These are phyloP conservation scores for Aptenodytes patagonicus DNA, from an alignment of 2,113 vertebrate species.

Conservation along the genomic window DNA sequence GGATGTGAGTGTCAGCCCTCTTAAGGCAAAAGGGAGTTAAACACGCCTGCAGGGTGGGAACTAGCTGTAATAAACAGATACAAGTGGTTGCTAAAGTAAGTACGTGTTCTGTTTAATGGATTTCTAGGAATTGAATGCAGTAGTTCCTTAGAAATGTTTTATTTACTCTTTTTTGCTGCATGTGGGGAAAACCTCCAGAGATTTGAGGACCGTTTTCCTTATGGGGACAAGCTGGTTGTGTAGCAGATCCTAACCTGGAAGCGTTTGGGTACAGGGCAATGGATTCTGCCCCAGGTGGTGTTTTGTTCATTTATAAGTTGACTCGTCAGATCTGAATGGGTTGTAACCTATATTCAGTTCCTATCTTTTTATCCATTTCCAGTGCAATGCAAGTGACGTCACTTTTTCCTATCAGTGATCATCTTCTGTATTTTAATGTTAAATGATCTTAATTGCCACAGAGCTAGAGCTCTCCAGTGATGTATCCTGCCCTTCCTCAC, in stretches of 20 bases:
- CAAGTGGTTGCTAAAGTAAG: neutral
- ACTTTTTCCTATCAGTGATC: neutral
- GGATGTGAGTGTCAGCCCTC: neutral
- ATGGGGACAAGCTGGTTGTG: neutral
- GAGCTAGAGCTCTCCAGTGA: accelerated
- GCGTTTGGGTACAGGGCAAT: neutral
- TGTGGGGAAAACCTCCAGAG: neutral
- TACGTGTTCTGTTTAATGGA: neutral
- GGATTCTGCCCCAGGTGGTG: neutral
- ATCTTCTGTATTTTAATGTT: neutral
- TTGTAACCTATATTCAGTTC: neutral
- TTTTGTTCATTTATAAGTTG: neutral
- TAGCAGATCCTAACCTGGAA: neutral
- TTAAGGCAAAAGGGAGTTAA: neutral
- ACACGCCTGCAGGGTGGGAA: neutral
- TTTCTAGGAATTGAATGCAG: neutral
- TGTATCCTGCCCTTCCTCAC: neutral
- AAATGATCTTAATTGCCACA: neutral
- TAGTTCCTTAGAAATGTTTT: neutral
- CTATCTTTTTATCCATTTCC: neutral
- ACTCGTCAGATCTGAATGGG: neutral
- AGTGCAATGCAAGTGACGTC: neutral
- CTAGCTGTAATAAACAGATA: neutral
- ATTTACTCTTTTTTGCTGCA: neutral
- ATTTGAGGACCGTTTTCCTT: neutral